Evolutionary conservation across 2,113 vertebrate genomes (phyloP), one percentile per base, ranked within the genome.

Genomic region (Saguinus midas): DNA sequence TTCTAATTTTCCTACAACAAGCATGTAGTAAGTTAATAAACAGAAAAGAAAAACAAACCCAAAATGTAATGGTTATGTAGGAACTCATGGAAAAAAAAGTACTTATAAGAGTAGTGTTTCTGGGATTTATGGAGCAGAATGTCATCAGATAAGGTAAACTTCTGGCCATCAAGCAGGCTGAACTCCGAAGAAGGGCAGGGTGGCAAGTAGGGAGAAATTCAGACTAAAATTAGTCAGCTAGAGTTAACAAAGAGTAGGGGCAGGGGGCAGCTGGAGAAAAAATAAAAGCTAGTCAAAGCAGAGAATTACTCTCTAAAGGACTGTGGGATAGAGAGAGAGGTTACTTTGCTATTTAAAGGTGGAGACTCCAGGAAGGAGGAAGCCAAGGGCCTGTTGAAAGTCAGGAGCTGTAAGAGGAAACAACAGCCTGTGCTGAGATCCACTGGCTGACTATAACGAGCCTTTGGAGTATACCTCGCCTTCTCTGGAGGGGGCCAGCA

Each of bases 391-490:
- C 86, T 75, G 78, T 98, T 97, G 97, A 98, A 97, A 98, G 98
- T 97, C 97, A 96, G 98, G 91, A 98, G 97, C 93, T 97, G 95
- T 45, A 81, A 97, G 96, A 98, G 92, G 96, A 98, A 97, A 92
- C 91, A 78, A 96, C 96, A 98, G 97, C 78, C 94, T 94, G 92
- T 90, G 86, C 96, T 95, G 94, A 97, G 98, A 97, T 98, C 98
- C 84, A 25, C 97, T 98, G 94, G 97, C 98, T 98, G 98, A 98
- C 98, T 98, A 90, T 97, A 98, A 98, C 95, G 97, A 98, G 98
- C 72, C 17, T 98, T 96, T 98, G 98, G 98, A 98, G 98, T 97
- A 97, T 96, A 96, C 97, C 97, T 98, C 61, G 66, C 93, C 83
- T 78, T 96, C 91, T 81, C 95, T 98, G 98, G 87, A 98, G 98